phyloP scores from a whole-genome alignment of 2,888 invertebrate species.

The Chaitophorus viminalis region DNA sequence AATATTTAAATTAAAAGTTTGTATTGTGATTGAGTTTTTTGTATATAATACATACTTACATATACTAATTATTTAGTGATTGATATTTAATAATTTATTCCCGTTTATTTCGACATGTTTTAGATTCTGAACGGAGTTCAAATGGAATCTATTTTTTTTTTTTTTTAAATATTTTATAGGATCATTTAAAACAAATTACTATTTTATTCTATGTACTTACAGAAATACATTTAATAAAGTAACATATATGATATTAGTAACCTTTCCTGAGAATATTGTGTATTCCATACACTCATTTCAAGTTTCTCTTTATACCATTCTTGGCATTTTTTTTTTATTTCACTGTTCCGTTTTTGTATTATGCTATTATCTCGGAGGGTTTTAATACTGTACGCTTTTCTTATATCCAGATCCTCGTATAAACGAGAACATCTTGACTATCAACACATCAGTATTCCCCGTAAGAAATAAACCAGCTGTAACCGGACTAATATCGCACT shows the following conservation, averaged over 20 bases:
- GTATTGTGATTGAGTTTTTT: background rate
- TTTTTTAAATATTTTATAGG: background rate
- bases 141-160: too few relatives aligned
- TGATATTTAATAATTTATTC: background rate
- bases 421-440: conserved; percentile 46
- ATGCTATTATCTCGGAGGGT: conserved; percentile 17
- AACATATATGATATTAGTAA: conserved; percentile 8
- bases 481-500: conserved; percentile 49
- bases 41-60: too few relatives aligned
- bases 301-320: conserved; percentile 57
- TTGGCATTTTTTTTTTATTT: conserved; percentile 30
- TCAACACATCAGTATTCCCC: conserved; percentile 47
- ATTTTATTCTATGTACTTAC: background rate
- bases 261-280: conserved; percentile 8
- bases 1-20: background rate
- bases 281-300: conserved; percentile 37
- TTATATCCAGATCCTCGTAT: conserved; percentile 15
- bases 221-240: background rate
- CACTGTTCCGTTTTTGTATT: conserved; percentile 6
- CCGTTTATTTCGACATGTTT: background rate
- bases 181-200: background rate
- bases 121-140: too few relatives aligned
- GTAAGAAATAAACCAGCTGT: conserved; percentile 45
- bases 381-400: conserved; percentile 18
- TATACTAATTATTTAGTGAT: too few relatives aligned